A percentile compares a stretch with the other conserved stretches of the same genome.
phyloP scores from a whole-genome alignment of 2,113 vertebrate genomes.

The Laterallus jamaicensis region DNA sequence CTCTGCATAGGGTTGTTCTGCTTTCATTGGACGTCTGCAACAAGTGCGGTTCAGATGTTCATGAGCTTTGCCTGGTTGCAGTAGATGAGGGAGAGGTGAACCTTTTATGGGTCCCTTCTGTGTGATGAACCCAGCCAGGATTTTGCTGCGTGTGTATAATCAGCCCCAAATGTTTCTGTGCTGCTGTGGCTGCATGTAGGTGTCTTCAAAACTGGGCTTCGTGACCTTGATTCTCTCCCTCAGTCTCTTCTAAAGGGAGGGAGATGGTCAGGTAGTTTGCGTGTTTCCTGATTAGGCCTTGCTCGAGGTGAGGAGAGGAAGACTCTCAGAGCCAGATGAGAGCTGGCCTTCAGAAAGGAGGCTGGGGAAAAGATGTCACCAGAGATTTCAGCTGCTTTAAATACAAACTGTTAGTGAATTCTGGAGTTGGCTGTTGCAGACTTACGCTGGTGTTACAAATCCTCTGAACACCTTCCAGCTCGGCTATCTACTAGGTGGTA shows the following conservation, averaged over 20 bases:
- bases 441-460: neutral
- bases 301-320: neutral
- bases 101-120: slow-evolving; percentile 7
- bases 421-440: neutral
- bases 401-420: neutral
- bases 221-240: neutral
- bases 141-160: neutral
- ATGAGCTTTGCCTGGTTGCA: neutral
- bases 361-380: neutral
- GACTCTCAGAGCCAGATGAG: neutral
- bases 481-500: neutral
- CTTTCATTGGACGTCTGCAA: neutral
- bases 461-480: neutral
- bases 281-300: neutral
- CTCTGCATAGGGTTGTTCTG: neutral
- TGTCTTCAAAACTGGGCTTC: neutral
- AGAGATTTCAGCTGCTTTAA: neutral
- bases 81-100: slow-evolving; percentile 7
- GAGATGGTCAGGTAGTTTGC: neutral
- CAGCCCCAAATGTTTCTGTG: neutral
- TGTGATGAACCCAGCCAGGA: neutral
- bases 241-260: neutral
- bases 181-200: neutral
- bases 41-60: neutral
- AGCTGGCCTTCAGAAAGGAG: neutral